A percentile compares a stretch with the other conserved stretches of the same genome.
Conservation (phyloP, 1,140 invertebrate genomes). For the Drosophila elegans region DNA sequence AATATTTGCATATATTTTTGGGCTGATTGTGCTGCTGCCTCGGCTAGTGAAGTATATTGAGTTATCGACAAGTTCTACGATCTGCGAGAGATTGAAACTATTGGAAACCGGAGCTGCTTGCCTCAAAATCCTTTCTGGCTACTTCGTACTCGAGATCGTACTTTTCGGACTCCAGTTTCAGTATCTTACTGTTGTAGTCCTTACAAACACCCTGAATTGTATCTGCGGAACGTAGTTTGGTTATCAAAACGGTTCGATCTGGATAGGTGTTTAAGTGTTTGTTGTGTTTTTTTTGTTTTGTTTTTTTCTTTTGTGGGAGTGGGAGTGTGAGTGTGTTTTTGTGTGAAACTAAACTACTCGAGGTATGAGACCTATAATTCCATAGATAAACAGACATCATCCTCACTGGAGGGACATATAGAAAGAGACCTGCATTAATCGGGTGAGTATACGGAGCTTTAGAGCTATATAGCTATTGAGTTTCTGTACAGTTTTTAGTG, state of each 20-base stretch:
- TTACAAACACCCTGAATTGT: conserved; percentile 93
- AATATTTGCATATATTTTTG: conserved; percentile 78
- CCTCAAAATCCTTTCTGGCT: conserved; percentile 95
- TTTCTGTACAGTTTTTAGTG: conserved; percentile 58
- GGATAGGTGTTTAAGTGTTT: conserved; percentile 12
- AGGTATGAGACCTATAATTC: neutral
- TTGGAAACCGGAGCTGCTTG: conserved; percentile 85
- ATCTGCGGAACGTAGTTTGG: conserved; percentile 86
- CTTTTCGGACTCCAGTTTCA: conserved; percentile 95
- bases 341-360: conserved; percentile 6
- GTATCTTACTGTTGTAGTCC: conserved; percentile 94
- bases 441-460: conserved; percentile 31
- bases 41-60: conserved; percentile 19
- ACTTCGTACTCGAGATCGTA: conserved; percentile 98
- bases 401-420: conserved; percentile 16
- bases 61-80: conserved; percentile 51
- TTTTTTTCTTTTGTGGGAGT: conserved; percentile 1
- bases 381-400: neutral
- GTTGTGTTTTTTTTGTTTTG: conserved; percentile 8
- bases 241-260: conserved; percentile 30
- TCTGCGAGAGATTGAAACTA: conserved; percentile 30
- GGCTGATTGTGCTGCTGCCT: conserved; percentile 29
- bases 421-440: conserved; percentile 37
- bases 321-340: conserved; percentile 10
- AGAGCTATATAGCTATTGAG: conserved; percentile 24